Percentiles rank a stretch among this genome's conserved stretches.
These are phyloP conservation scores for Microcaecilia unicolor DNA, from an alignment of 2,797 vertebrate genomes.

Conservation along the genomic window DNA sequence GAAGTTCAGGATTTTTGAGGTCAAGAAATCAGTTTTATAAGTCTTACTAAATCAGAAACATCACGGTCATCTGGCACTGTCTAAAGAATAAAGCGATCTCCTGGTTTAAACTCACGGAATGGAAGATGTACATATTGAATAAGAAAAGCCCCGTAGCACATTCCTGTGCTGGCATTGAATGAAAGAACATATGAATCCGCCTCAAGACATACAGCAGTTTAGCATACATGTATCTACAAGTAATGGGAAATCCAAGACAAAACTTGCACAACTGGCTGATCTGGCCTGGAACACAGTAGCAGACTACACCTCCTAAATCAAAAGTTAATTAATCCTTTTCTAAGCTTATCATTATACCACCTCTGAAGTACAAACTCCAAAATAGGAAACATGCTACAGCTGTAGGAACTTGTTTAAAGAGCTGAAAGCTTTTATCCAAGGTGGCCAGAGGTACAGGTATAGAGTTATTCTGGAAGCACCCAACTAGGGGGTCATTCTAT, in stretches of 20 bases:
- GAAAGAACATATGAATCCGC: neutral
- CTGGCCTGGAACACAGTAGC: neutral
- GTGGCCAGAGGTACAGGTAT: too few relatives aligned
- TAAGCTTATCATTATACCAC: neutral
- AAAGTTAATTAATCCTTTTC: slow-evolving; percentile 12
- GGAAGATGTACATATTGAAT: neutral
- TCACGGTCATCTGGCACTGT: too few relatives aligned
- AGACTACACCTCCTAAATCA: neutral
- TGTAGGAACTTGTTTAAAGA: slow-evolving; percentile 7
- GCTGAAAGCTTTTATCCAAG: slow-evolving; percentile 24
- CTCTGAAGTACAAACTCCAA: slow-evolving; percentile 23
- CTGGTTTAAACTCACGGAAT: too few relatives aligned
- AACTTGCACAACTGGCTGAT: neutral
- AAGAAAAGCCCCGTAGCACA: neutral
- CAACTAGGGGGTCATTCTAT: too few relatives aligned
- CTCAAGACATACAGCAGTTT: neutral
- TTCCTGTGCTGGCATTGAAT: neutral
- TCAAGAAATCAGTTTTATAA: too few relatives aligned
- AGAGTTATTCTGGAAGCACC: too few relatives aligned
- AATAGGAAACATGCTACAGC: slow-evolving; percentile 14
- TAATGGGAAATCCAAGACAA: neutral
- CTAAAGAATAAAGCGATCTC: too few relatives aligned
- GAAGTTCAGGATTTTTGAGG: too few relatives aligned
- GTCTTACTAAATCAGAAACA: too few relatives aligned
- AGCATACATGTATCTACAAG: neutral